Evolutionary conservation across 2,113 vertebrate genomes (phyloP), one percentile per base, ranked within the genome.

Genomic region (Muntiacus reevesi): DNA sequence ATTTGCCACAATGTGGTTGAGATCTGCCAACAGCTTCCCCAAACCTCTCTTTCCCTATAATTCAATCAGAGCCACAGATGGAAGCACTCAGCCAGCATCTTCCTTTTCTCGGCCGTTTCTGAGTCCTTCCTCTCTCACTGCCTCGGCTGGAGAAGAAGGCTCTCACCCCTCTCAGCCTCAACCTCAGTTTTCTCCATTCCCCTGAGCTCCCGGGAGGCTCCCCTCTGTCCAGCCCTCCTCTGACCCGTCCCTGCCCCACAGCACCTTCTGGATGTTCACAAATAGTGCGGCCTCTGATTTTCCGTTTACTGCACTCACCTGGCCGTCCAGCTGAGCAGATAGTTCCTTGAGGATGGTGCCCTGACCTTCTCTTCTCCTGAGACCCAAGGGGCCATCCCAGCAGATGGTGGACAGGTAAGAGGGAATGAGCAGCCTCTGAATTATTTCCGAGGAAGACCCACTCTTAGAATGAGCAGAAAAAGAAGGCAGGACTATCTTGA

Each of bases 21-120:
- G 91, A 89, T 97, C 84, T 21, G 81, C 92, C 96, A 97, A 82
- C 83, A 95, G 93, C 89, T 95, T 95, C 87, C 94, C 96, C 47
- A 50, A 55, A 50, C 47, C 25, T 30, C 64, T 95, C 64, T 74
- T 94, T 89, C 83, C 95, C 60, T 74, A 52, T 93, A 94, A 97
- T 94, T 97, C 96, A 95, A 78, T 95, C 94, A 94, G 52, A 94
- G 67, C 27, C 30, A 10, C 96, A 98, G 96, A 97, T 87, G 93
- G 96, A 94, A 96, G 85, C 62, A 60, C 59, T 97, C 96, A 79
- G 45, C 82, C 25, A 2, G 45, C n/a, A 1, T 88, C 96, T 91
- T 84, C 79, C 11, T 81, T 54, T 81, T 76, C 59, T 25, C 9
- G 45, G 36, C 74, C 76, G 6, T 96, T 86, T 54, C 92, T 12